Percentiles rank a stretch among this genome's conserved stretches.
phyloP scores from a whole-genome alignment of 1,140 invertebrate species.

The Microvelia longipes region DNA sequence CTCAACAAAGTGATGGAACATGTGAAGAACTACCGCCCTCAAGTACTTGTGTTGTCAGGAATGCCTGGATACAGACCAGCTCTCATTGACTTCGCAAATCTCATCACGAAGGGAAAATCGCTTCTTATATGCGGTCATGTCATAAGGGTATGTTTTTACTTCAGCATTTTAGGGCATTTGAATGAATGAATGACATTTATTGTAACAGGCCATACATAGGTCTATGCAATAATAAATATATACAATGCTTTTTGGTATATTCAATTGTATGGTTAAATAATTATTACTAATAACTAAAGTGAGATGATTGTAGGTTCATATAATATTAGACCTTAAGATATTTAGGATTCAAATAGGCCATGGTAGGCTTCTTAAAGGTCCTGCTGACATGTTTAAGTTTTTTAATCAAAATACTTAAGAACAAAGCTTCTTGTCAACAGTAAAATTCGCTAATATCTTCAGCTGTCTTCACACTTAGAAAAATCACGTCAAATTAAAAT shows the following conservation, averaged over 20 bases:
- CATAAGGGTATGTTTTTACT: slow-evolving; percentile 33
- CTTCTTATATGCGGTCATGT: slow-evolving; percentile 47
- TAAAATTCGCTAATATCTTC: too few species aligned
- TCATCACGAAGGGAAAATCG: slow-evolving; percentile 44
- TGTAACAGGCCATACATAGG: neutral
- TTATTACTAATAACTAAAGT: too few species aligned
- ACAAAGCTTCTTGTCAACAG: too few species aligned
- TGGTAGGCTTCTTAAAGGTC: too few species aligned
- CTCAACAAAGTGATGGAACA: slow-evolving; percentile 44
- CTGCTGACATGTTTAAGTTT: too few species aligned
- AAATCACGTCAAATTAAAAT: too few species aligned
- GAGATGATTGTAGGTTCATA: too few species aligned
- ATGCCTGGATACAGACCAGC: slow-evolving; percentile 40
- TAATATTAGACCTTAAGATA: too few species aligned
- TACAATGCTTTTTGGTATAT: slow-evolving; percentile 4
- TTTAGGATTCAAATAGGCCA: too few species aligned
- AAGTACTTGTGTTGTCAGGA: slow-evolving; percentile 44
- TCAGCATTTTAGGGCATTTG: neutral
- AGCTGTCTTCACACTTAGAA: too few species aligned
- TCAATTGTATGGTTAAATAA: too few species aligned
- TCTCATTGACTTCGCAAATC: slow-evolving; percentile 44
- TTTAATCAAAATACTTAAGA: too few species aligned
- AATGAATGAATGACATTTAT: neutral
- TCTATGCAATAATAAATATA: neutral
- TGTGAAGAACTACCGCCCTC: slow-evolving; percentile 51